Evolutionary conservation across 2,888 invertebrate genomes (phyloP).

Genomic region (Smittia aterrima): DNA sequence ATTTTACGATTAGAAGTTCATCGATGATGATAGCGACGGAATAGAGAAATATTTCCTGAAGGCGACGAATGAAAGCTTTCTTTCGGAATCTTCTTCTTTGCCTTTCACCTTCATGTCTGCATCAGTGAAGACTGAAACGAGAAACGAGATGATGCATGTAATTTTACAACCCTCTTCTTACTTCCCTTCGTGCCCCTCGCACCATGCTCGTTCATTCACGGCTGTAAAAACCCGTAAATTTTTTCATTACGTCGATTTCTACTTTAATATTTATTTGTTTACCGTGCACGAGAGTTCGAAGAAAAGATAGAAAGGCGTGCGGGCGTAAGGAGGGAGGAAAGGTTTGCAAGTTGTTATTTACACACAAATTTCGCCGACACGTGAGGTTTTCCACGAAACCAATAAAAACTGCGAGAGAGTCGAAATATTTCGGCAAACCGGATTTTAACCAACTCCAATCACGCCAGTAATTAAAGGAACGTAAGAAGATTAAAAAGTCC

Average conservation of each 20-base stretch:
- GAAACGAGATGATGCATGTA: slow-evolving; percentile 18
- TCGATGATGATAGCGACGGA: too few species aligned
- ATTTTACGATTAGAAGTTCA: too few species aligned
- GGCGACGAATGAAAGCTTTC: too few species aligned
- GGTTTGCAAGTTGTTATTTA: slow-evolving; percentile 3
- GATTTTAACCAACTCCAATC: not conserved
- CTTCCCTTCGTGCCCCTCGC: not conserved
- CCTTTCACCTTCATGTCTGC: not conserved
- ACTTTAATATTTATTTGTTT: slow-evolving; percentile 39
- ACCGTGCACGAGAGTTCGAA: slow-evolving; percentile 12
- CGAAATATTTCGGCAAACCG: slow-evolving; percentile 7
- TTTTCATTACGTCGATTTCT: slow-evolving; percentile 33
- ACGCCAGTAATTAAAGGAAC: not conserved
- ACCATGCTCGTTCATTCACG: not conserved
- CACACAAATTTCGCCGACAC: not conserved
- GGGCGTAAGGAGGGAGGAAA: not conserved
- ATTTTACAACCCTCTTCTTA: slow-evolving; percentile 1
- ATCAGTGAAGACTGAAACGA: not conserved
- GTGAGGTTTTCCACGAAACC: not conserved
- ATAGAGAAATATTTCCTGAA: too few species aligned
- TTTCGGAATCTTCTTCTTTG: not conserved
- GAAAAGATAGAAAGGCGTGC: not conserved
- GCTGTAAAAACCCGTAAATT: slow-evolving; percentile 24
- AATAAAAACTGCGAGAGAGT: slow-evolving; percentile 16
- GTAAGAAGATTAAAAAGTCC: not conserved